Conservation (phyloP, 2,113 vertebrate species). For the Marmota flaviventris region DNA sequence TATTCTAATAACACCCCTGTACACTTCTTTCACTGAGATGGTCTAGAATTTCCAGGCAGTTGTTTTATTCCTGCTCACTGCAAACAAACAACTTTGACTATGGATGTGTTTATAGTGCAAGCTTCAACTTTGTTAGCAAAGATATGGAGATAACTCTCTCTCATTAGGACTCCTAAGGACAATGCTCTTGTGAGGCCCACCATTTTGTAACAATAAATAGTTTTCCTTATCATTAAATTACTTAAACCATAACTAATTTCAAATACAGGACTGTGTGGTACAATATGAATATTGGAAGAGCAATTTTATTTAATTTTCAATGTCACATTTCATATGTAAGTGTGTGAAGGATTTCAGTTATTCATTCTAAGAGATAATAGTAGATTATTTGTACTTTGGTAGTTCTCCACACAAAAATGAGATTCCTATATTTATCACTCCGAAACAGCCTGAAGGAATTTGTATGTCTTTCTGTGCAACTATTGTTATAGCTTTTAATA, state of each 20-base stretch:
- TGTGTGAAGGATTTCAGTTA: neutral
- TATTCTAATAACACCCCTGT: rapidly evolving
- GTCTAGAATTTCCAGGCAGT: neutral
- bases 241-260: neutral
- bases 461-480: neutral
- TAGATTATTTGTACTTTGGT: neutral
- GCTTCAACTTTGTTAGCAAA: neutral
- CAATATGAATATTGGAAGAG: neutral
- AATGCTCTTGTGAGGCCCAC: neutral
- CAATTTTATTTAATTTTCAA: neutral
- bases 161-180: neutral
- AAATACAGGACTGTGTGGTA: neutral
- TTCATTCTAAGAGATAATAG: neutral
- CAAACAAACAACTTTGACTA: neutral
- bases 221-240: neutral
- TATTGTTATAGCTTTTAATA: neutral
- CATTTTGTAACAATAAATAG: neutral
- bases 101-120: neutral
- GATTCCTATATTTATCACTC: neutral
- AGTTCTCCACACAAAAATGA: neutral
- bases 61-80: neutral
- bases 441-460: neutral
- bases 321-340: neutral
- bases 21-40: neutral
- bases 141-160: neutral